Evolutionary conservation across 2,888 invertebrate species (phyloP), one percentile per base, ranked within the genome.

Genomic region (Dendrolimus houi): DNA sequence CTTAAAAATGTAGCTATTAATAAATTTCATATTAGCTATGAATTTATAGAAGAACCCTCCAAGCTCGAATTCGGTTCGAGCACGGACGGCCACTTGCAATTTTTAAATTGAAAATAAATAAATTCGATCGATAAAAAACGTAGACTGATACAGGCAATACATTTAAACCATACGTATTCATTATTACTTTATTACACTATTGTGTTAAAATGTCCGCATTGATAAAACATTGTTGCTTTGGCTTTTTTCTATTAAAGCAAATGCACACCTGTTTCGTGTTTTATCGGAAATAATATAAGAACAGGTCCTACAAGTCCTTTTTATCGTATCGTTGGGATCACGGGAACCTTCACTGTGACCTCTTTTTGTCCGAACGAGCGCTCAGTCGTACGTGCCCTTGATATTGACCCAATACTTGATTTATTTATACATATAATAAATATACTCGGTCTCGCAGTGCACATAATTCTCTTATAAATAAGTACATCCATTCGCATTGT

Each of bases 281-380:
- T 10, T 53, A 14, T 29, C 69, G 72, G 72, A 74, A 77, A 78
- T 75, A 71, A 74, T 71, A 62, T 59, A 62, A 71, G 68, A 81
- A 81, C 81, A 74, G 72, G 79, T 83, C 80, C 75, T 72, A 72
- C 75, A 69, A 71, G 77, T 75, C 74, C 72, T 65, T 69, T 58
- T 69, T 65, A 73, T 70, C 71, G 63, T 66, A 70, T 68, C 70
- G 71, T 71, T 71, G 71, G 75, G 76, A 76, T 65, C 75, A 77
- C 74, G 72, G 75, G 79, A 76, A 74, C 77, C 78, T 78, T 74
- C 71, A 72, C 72, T 75, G 72, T 80, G 84, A 84, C 85, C 85
- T 85, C 84, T 74, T 80, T 79, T 77, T 77, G 85, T 79, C 83
- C 83, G 80, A 79, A 77, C 83, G 77, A 74, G 72, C 77, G 74